Percentiles rank a stretch among this genome's conserved stretches.
Evolutionary conservation across 2,113 vertebrate species (phyloP).

Genomic region (Equus przewalskii): DNA sequence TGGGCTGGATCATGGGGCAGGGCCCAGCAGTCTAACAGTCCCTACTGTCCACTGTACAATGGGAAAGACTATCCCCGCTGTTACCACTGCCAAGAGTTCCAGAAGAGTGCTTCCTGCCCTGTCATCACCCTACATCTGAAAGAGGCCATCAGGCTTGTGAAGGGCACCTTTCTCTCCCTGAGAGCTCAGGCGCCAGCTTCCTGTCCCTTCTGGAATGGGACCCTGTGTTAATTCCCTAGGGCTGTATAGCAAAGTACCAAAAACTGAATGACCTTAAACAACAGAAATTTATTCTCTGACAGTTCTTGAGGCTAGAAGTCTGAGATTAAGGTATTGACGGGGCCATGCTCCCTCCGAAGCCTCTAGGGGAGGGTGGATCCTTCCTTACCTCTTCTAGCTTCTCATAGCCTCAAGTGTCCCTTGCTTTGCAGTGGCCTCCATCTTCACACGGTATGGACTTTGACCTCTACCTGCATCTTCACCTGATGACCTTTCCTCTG

Average conservation of each 20-base stretch:
- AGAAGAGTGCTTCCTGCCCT: neutral
- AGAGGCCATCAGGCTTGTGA: neutral
- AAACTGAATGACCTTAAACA: neutral
- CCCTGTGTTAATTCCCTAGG: neutral
- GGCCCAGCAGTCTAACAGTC: accelerated
- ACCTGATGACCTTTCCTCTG: neutral
- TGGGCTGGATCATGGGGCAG: neutral
- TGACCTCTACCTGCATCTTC: neutral
- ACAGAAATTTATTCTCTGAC: neutral
- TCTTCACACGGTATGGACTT: neutral
- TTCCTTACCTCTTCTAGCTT: accelerated
- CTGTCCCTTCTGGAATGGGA: neutral
- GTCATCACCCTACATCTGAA: neutral
- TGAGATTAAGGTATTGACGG: neutral
- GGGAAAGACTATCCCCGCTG: neutral
- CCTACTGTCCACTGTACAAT: too few species aligned
- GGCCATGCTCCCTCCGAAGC: neutral
- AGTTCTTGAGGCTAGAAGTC: neutral
- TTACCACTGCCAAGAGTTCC: neutral
- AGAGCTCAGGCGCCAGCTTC: neutral
- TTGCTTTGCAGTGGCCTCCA: neutral
- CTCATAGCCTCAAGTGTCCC: neutral
- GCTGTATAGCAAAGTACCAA: neutral
- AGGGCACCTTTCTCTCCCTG: neutral
- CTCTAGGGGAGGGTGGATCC: too few species aligned